Evolutionary conservation across 2,888 invertebrate genomes (phyloP), one percentile per base, ranked within the genome.

Genomic region (Byasa hedistus): DNA sequence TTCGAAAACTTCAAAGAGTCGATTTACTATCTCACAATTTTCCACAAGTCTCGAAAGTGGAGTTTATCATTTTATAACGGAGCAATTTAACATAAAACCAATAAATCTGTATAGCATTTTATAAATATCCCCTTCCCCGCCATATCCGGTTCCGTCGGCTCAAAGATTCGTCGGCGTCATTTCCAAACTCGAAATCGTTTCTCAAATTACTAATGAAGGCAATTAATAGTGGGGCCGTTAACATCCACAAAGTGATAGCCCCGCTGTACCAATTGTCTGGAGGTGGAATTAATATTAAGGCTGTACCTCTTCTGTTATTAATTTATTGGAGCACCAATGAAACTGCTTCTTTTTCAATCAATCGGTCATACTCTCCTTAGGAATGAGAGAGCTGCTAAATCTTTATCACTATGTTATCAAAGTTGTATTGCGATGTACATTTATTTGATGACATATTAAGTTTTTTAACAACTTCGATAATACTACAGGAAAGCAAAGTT

Each of bases 161-260:
- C 23, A 21, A 12, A 52, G 61, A 55, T 64, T 64, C 64, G 27
- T 64, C 55, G 57, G 23, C 70, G 70, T 78, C 81, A 81, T 83
- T 82, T 82, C 80, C 76, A 76, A 79, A 79, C 82, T 82, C 77
- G 74, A 79, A 78, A 79, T 76, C 78, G 75, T 72, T 68, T 64
- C 75, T 76, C 75, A 76, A 77, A 82, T 83, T 81, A 79, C 81
- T 84, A 85, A 86, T 85, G 83, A 78, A 73, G 77, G 77, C 82
- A 83, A 85, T 86, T 86, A 81, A 81, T 77, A 78, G 72, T 77
- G 77, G 78, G 79, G 77, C 78, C 80, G 82, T 74, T 78, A 84
- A 81, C 78, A 72, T 72, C 72, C 72, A 71, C 69, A 62, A 75
- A 75, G 76, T 79, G 79, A 83, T 79, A 76, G 77, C 75, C 71